Conservation (phyloP, 2,888 invertebrate genomes). For the Tetropium fuscum region DNA sequence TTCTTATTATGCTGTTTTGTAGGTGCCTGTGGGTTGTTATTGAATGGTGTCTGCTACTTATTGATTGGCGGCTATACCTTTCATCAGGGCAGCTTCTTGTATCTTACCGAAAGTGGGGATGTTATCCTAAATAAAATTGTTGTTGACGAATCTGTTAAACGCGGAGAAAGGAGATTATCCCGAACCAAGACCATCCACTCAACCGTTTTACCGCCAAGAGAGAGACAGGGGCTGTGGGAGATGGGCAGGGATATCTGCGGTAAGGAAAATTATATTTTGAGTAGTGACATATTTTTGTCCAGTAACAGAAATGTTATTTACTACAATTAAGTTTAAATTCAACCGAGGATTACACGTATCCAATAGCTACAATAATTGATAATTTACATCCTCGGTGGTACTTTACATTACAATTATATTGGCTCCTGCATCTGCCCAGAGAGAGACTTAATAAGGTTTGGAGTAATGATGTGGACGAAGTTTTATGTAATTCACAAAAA, state of each 20-base stretch:
- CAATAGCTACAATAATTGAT: no score
- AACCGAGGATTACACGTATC: no score
- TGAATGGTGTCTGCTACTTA: conserved; percentile 84
- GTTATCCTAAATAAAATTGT: conserved; percentile 72
- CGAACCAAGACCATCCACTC: conserved; percentile 57
- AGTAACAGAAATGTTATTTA: no score
- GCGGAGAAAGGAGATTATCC: conserved; percentile 67
- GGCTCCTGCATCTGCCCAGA: no score
- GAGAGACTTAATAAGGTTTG: no score
- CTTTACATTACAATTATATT: no score
- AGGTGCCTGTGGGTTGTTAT: conserved; percentile 74
- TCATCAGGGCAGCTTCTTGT: conserved; percentile 78
- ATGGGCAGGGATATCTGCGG: conserved; percentile 69
- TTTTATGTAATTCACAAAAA: no score
- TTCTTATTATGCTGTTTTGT: no score
- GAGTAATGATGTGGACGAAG: no score
- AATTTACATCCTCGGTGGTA: no score
- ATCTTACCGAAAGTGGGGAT: conserved; percentile 73
- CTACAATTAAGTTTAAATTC: no score
- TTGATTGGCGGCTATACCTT: conserved; percentile 85
- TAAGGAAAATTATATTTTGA: conserved; percentile 46
- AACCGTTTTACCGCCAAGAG: conserved; percentile 54
- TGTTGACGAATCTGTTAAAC: conserved; percentile 60
- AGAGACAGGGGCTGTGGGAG: conserved; percentile 72
- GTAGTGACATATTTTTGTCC: no score